phyloP scores from a whole-genome alignment of 2,888 invertebrate species.

The Margaritifera margaritifera region DNA sequence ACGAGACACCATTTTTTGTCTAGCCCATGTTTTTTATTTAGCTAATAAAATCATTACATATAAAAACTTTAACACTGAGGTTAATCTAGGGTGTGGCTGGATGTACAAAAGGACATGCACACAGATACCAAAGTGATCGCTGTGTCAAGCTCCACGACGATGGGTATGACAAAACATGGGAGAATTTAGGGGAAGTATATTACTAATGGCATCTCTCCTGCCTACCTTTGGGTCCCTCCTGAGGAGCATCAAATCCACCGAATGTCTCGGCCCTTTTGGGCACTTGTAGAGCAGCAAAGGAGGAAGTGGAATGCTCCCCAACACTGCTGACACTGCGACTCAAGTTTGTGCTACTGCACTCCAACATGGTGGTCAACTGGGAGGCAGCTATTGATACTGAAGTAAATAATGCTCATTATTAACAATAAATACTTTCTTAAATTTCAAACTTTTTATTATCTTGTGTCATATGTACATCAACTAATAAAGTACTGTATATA shows the following conservation, averaged over 20 bases:
- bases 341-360: slow-evolving; percentile 80
- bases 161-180: background rate
- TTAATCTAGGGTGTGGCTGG: too few relatives aligned
- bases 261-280: slow-evolving; percentile 96
- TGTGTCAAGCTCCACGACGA: too few relatives aligned
- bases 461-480: background rate
- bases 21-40: too few relatives aligned
- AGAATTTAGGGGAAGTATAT: background rate
- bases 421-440: too few relatives aligned
- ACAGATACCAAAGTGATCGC: too few relatives aligned
- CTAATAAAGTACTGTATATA: too few relatives aligned
- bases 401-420: slow-evolving; percentile 2
- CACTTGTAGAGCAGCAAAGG: slow-evolving; percentile 86
- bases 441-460: background rate
- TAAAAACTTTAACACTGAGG: too few relatives aligned
- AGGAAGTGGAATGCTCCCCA: slow-evolving; percentile 90
- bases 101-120: too few relatives aligned
- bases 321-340: slow-evolving; percentile 94
- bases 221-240: slow-evolving; percentile 49
- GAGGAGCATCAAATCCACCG: slow-evolving; percentile 87
- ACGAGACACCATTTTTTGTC: too few relatives aligned
- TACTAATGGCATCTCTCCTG: too few relatives aligned
- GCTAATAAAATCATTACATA: too few relatives aligned
- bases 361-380: slow-evolving; percentile 66
- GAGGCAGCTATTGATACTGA: slow-evolving; percentile 58